Conservation (phyloP, 2,113 vertebrate species). For the Pituophis catenifer region DNA sequence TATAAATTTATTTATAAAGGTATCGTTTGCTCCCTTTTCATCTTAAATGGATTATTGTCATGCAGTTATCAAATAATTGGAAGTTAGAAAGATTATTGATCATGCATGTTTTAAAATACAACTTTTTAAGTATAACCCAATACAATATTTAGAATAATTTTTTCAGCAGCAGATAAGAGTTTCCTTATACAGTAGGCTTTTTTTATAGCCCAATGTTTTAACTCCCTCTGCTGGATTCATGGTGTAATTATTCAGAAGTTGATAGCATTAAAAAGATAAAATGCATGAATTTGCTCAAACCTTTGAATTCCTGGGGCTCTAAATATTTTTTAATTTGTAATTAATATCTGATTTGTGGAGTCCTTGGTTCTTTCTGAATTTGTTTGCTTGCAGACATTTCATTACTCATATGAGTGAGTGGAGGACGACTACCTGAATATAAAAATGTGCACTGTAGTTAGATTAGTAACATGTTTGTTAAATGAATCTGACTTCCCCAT, state of each 20-base stretch:
- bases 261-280: conserved; percentile 6
- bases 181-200: background rate
- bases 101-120: background rate
- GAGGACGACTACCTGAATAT: background rate
- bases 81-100: background rate
- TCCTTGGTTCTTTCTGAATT: background rate
- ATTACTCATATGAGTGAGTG: background rate
- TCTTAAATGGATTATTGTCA: background rate
- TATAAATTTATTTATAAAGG: background rate
- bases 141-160: background rate
- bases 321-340: background rate
- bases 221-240: background rate
- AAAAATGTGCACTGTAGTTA: background rate
- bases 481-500: background rate
- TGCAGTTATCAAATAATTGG: background rate
- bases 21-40: background rate
- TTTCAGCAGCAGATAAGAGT: background rate
- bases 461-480: background rate
- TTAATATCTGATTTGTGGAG: background rate
- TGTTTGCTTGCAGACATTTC: background rate
- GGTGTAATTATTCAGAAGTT: background rate
- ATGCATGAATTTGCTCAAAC: background rate
- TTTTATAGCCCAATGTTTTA: conserved; percentile 4
- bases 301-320: background rate
- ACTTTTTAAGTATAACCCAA: background rate